phyloP scores from a whole-genome alignment of 2,797 vertebrate species.

The Oryzias sinensis region DNA sequence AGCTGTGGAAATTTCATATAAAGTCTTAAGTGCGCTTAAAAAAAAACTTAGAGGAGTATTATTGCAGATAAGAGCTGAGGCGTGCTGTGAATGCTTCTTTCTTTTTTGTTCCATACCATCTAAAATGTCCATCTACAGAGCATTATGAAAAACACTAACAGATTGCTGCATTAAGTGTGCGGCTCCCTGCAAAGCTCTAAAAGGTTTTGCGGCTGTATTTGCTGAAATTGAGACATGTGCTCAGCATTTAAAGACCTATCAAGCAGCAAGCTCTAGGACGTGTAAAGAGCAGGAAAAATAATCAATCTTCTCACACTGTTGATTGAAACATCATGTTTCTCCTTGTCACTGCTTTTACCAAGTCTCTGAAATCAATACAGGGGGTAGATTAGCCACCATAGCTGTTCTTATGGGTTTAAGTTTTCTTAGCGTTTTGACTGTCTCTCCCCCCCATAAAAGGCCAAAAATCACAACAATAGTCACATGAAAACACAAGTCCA shows the following conservation, averaged over 20 bases:
- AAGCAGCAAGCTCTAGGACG: conserved; percentile 32
- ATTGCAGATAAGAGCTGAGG: not conserved
- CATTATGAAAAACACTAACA: not conserved
- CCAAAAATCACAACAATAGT: not conserved
- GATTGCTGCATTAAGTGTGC: conserved; percentile 3
- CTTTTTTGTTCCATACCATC: not conserved
- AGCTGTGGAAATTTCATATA: too few species aligned
- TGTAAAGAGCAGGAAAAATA: conserved; percentile 44
- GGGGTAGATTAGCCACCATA: conserved; percentile 48
- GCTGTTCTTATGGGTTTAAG: conserved; percentile 9
- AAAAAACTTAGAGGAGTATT: not conserved
- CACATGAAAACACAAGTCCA: too few species aligned
- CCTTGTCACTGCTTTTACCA: conserved; percentile 52
- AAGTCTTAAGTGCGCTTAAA: not conserved
- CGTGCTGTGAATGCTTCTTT: not conserved
- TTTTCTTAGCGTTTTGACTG: too few species aligned
- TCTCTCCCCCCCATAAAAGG: too few species aligned
- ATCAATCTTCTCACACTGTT: conserved; percentile 44
- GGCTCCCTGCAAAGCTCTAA: not conserved
- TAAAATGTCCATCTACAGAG: not conserved
- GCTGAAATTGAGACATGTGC: conserved; percentile 40
- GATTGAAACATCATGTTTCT: conserved; percentile 63
- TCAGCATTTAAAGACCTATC: conserved; percentile 47
- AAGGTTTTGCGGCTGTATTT: conserved; percentile 6
- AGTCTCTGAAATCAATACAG: conserved; percentile 49